phyloP scores from a whole-genome alignment of 1,140 invertebrate genomes.

The Oryzaephilus surinamensis region DNA sequence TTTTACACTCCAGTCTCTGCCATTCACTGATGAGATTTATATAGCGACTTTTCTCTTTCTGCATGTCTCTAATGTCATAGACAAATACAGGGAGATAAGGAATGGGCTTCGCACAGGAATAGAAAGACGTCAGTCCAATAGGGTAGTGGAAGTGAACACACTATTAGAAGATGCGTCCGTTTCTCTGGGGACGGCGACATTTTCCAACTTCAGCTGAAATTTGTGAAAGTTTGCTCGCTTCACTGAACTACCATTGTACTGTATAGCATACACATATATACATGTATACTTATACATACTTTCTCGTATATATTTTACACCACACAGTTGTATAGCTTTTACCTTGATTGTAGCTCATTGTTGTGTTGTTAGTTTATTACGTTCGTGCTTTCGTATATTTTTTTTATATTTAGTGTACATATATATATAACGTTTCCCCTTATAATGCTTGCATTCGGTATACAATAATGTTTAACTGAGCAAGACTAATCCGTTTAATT shows the following conservation, averaged over 20 bases:
- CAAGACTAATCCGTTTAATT: constrained; percentile 15
- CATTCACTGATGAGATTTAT: constrained; percentile 23
- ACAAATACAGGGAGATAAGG: too few species aligned
- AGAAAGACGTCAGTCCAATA: too few species aligned
- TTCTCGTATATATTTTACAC: not conserved
- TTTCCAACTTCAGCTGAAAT: constrained; percentile 5
- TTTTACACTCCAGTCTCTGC: constrained; percentile 21
- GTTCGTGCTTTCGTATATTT: constrained; percentile 7
- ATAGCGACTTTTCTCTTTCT: constrained; percentile 13
- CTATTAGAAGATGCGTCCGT: constrained; percentile 5
- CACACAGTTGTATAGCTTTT: constrained; percentile 7
- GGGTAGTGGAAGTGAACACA: not conserved
- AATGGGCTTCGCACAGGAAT: too few species aligned
- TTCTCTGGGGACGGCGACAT: constrained; percentile 8
- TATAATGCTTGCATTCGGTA: too few species aligned
- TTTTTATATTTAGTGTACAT: too few species aligned
- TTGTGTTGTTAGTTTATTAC: constrained; percentile 17
- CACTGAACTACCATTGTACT: constrained; percentile 15
- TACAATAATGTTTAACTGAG: constrained; percentile 14
- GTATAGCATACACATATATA: not conserved
- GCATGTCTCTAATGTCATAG: too few species aligned
- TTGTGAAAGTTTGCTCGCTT: constrained; percentile 16
- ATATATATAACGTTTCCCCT: constrained; percentile 6
- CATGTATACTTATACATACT: not conserved
- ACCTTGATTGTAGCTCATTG: constrained; percentile 22